Evolutionary conservation across 2,113 vertebrate genomes (phyloP).

Genomic region (Meleagris gallopavo): DNA sequence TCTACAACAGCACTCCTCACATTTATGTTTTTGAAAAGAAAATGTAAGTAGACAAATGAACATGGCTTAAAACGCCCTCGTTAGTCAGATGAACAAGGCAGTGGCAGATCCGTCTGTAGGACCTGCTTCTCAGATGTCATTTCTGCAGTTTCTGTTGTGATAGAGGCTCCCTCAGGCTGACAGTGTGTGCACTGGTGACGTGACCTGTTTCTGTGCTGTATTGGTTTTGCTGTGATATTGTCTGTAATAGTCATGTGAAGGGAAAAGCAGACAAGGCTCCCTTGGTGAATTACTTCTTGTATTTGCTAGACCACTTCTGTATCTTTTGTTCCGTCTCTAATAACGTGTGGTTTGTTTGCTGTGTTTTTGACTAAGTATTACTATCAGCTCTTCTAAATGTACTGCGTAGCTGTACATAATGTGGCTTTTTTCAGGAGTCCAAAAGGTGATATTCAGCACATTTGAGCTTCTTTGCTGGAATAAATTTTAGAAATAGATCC

Average conservation of each 20-base stretch:
- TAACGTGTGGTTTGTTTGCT: background rate
- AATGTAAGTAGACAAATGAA: background rate
- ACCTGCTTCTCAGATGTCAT: background rate
- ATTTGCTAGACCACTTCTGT: background rate
- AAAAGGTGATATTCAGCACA: background rate
- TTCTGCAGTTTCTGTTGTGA: background rate
- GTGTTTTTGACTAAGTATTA: background rate
- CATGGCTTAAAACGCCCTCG: background rate
- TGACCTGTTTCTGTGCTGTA: background rate
- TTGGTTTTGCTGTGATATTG: background rate
- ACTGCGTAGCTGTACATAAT: background rate
- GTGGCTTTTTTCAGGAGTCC: background rate
- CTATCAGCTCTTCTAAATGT: background rate
- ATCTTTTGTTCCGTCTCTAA: background rate
- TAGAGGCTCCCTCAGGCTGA: constrained; percentile 25
- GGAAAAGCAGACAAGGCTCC: background rate
- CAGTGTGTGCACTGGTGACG: background rate
- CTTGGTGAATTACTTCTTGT: background rate
- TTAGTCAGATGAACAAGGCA: background rate
- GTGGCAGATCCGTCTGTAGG: background rate
- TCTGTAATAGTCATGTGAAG: background rate
- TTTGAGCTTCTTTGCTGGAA: background rate
- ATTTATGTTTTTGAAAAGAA: background rate
- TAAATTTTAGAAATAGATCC: background rate
- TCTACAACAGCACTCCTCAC: background rate